Conservation (phyloP, 2,797 vertebrate species). For the Coccyzus lansbergi region DNA sequence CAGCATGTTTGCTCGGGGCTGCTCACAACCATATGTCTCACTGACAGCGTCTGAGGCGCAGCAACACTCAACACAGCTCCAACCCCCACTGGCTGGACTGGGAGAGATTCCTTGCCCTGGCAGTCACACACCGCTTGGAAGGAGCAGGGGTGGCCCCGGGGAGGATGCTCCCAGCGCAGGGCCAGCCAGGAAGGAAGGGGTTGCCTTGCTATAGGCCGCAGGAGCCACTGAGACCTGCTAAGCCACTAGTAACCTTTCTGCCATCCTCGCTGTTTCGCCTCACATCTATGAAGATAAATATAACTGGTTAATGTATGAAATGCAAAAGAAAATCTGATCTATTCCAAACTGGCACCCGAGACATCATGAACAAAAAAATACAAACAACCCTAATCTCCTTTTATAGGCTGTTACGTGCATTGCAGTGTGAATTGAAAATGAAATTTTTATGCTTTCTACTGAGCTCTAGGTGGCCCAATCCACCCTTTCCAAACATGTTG, state of each 20-base stretch:
- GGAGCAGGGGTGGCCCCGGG: background rate
- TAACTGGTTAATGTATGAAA: background rate
- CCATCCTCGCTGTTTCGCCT: background rate
- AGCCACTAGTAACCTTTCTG: background rate
- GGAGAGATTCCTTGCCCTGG: background rate
- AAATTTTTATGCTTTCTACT: background rate
- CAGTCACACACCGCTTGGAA: background rate
- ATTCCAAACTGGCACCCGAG: slow-evolving; percentile 4
- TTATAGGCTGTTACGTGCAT: background rate
- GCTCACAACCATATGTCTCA: background rate
- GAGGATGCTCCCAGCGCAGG: accelerated
- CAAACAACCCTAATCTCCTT: background rate
- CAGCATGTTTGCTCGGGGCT: background rate
- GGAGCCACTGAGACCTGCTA: background rate
- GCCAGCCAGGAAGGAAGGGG: background rate
- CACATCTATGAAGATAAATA: background rate
- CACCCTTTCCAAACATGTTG: slow-evolving; percentile 8
- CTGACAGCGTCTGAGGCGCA: background rate
- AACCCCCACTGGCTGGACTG: background rate
- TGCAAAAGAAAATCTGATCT: slow-evolving; percentile 17
- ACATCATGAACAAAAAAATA: background rate
- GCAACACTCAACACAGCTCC: background rate
- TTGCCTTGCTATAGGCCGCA: background rate
- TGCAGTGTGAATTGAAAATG: background rate
- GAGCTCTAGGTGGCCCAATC: background rate